phyloP scores from a whole-genome alignment of 2,888 invertebrate species.

The Imbricaverruca yamaguchii region DNA sequence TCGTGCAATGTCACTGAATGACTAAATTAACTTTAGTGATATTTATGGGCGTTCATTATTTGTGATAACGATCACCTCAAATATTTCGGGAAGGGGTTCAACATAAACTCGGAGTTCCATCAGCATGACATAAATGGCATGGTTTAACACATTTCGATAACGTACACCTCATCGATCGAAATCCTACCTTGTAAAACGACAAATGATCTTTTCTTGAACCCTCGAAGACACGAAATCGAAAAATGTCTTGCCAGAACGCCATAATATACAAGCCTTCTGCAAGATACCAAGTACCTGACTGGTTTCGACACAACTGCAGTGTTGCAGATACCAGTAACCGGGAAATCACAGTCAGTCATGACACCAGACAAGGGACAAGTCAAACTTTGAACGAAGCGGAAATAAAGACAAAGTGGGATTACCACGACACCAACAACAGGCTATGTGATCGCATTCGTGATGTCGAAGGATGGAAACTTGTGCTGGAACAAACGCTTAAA shows the following conservation, averaged over 20 bases:
- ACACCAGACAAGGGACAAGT: conserved; percentile 8
- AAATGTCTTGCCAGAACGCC: background rate
- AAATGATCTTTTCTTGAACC: no score
- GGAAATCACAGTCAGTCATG: background rate
- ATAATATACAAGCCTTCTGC: conserved; percentile 6
- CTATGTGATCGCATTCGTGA: conserved; percentile 1
- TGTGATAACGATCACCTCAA: no score
- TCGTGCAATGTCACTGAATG: no score
- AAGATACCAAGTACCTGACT: conserved; percentile 11
- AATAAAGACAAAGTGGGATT: conserved; percentile 9
- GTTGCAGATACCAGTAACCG: background rate
- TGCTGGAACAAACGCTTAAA: background rate
- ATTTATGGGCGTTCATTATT: no score
- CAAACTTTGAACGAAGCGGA: background rate
- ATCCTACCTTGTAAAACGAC: no score
- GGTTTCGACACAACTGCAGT: conserved; percentile 15
- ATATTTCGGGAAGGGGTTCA: no score
- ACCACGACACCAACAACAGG: conserved; percentile 9
- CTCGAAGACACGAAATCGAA: background rate
- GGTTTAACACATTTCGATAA: no score
- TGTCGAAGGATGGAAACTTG: conserved; percentile 4
- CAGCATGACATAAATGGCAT: no score
- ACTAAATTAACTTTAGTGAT: no score
- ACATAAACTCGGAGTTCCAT: no score
- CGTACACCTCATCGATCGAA: no score